Conservation (phyloP, 2,888 invertebrate species). For the Phengaris arion region DNA sequence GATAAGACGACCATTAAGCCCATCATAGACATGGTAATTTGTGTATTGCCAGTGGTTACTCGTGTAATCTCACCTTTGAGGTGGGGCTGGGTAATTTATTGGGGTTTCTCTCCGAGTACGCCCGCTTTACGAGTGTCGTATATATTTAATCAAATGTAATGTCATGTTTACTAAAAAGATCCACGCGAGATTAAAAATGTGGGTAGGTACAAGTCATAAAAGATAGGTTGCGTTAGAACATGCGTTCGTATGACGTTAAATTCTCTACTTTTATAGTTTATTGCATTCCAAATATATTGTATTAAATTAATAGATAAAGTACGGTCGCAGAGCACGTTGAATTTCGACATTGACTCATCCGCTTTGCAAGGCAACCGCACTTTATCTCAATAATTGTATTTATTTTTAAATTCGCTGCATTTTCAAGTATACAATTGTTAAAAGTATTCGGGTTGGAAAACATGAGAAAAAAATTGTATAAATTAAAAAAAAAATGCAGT, state of each 20-base stretch:
- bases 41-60: conserved; percentile 15
- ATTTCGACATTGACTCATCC: too few species aligned
- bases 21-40: conserved; percentile 19
- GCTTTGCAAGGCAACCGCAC: too few species aligned
- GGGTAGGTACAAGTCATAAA: background rate
- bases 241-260: background rate
- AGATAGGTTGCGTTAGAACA: background rate
- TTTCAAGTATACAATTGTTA: too few species aligned
- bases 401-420: too few species aligned
- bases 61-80: conserved; percentile 26
- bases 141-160: conserved; percentile 24
- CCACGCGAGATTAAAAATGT: conserved; percentile 2
- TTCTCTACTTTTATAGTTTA: background rate
- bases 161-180: conserved; percentile 22
- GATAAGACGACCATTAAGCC: background rate
- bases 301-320: background rate
- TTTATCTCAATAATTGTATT: too few species aligned
- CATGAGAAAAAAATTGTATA: too few species aligned
- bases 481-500: too few species aligned
- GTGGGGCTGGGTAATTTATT: conserved; percentile 22
- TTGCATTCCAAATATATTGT: too few species aligned
- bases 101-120: background rate
- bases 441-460: too few species aligned
- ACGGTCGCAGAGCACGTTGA: too few species aligned
- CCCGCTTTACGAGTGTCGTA: conserved; percentile 22